phyloP scores from a whole-genome alignment of 2,113 vertebrate species.

The Setophaga coronata region DNA sequence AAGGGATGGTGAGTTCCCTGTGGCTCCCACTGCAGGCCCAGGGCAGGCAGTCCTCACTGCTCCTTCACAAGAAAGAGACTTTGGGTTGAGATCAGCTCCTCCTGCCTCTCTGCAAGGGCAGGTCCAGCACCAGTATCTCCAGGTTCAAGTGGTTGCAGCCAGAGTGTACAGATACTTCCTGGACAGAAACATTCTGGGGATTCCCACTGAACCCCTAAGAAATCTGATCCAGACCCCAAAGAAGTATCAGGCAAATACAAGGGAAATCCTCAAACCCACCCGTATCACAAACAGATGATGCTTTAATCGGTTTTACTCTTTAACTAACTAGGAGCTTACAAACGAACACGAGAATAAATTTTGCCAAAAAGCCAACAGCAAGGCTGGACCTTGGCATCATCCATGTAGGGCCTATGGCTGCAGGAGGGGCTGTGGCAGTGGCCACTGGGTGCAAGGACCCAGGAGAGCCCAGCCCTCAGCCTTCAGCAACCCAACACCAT shows the following conservation, averaged over 20 bases:
- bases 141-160: fast-evolving
- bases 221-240: background rate
- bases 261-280: background rate
- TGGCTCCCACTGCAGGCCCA: background rate
- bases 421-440: background rate
- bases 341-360: background rate
- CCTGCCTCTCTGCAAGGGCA: background rate
- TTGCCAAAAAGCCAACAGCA: background rate
- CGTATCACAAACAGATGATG: background rate
- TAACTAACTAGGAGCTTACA: background rate
- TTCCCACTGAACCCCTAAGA: background rate
- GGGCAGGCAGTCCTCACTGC: background rate
- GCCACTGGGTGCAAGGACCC: background rate
- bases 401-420: background rate
- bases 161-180: background rate
- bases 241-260: background rate
- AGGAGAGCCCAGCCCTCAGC: background rate
- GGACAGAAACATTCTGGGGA: background rate
- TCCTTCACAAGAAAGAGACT: background rate
- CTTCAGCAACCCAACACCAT: background rate
- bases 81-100: background rate
- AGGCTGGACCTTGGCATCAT: background rate
- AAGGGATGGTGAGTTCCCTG: background rate
- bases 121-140: background rate
- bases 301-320: background rate